Evolutionary conservation across 2,797 vertebrate species (phyloP), one percentile per base, ranked within the genome.

Genomic region (Saxicola maurus): DNA sequence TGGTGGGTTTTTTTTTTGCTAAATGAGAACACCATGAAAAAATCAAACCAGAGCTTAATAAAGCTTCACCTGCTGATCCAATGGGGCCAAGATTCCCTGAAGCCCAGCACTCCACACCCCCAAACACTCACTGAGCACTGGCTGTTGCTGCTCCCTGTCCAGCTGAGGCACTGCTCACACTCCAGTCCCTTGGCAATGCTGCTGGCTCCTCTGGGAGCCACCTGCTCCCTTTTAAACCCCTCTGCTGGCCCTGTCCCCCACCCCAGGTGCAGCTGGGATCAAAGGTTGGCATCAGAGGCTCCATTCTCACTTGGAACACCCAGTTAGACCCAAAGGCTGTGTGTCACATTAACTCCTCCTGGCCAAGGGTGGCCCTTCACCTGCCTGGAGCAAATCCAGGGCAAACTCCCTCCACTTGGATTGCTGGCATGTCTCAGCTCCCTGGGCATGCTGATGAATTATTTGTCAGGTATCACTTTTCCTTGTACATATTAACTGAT

Each of bases 401-500:
- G 20, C 62, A 67, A 79, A 38, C 37, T 65, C 25, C 40, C 6
- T 33, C 35, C 2, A 2, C 35, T 76, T 9, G 2, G 64, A 80
- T 33, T 17, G 20, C 35, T 90, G 53, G 30, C 46, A 7, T 35
- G 66, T 48, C 81, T 49, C 49, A 30, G 30, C 45, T 64, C 16
- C 51, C 42, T 38, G 15, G 25, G 33, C 20, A 45, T 74, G 57
- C 38, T 80, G 65, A 91, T 92, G 35, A 89, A 84, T 92, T 66
- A 93, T 92, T 91, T 51, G 61, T 84, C 76, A 92, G 78, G 17
- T 53, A n/a, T 17, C 1, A 0, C 13, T 57, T 71, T 49, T 68
- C 57, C 61, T 72, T 79, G 28, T 67, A 92, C 61, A 38, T 53
- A 94, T 92, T 92, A 92, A 93, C 93, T 87, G 64, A 45, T 18